Evolutionary conservation across 1,140 invertebrate species (phyloP), one percentile per base, ranked within the genome.

Genomic region (Lasioglossum albipes): DNA sequence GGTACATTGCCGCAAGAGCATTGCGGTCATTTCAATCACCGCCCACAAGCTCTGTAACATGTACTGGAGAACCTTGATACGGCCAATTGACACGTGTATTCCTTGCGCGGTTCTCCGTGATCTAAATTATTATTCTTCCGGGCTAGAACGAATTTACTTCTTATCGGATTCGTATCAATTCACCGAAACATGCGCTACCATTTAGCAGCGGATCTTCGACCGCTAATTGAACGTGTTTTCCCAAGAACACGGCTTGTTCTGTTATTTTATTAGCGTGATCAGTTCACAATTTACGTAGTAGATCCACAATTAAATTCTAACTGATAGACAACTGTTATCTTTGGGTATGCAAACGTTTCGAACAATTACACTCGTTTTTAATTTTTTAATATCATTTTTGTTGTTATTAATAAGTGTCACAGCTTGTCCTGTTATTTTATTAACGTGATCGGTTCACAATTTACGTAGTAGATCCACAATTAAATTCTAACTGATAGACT

Each of bases 1-100:
- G 68, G 80, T 82, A 86, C 84, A 85, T 57, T 52, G 41, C 80
- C 79, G 49, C 84, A 71, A 41, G 75, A 85, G 69, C 84, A 86
- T 86, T 85, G 71, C 75, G 84, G 84, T 85, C 84, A 79, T 78
- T 85, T 85, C 80, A 79, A 85, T 86, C 84, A 75, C 80, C 71
- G 67, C 59, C 74, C 66, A 74, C 80, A 54, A 70, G 64, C 66
- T 67, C 66, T 52, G 80, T 74, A 81, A 70, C 74, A 54, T 82
- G 59, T 75, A 85, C 73, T 52, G 61, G 72, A 45, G 67, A 82
- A 75, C 41, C 64, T 54, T 75, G 68, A 59, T 85, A 85, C 81
- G 67, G 76, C 73, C 67, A 67, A 70, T 85, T 66, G 83, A 85
- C 83, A 85, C 83, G 74, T 85, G 70, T 54, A 64, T 65, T 59